Conservation (phyloP, 2,797 vertebrate genomes). For the Hydrophis major region DNA sequence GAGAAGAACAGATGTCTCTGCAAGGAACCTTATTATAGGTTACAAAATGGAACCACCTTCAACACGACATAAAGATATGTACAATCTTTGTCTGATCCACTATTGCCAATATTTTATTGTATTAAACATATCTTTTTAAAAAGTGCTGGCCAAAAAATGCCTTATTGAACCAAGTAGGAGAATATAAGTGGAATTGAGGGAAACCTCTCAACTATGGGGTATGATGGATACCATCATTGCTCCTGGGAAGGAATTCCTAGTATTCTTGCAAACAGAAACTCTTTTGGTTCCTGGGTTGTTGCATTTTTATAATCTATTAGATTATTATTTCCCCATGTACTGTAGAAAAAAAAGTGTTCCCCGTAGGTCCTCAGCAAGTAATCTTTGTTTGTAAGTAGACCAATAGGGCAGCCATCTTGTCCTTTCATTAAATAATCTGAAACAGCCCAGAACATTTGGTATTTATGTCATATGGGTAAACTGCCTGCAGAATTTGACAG, state of each 20-base stretch:
- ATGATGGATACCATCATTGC: neutral
- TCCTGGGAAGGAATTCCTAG: neutral
- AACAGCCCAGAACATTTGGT: neutral
- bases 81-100: neutral
- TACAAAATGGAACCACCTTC: neutral
- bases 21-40: neutral
- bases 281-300: neutral
- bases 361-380: neutral
- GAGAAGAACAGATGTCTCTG: neutral
- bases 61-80: neutral
- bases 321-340: accelerated
- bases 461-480: neutral
- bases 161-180: neutral
- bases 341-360: neutral
- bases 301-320: neutral
- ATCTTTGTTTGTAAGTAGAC: neutral
- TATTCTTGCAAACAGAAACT: neutral
- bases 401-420: neutral
- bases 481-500: neutral
- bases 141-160: neutral
- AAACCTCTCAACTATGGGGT: neutral
- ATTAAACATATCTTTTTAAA: neutral
- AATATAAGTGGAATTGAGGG: neutral
- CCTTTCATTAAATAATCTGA: neutral
- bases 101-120: neutral